A percentile compares a stretch with the other conserved stretches of the same genome.
Conservation (phyloP, 2,113 vertebrate species). For the Egretta garzetta region DNA sequence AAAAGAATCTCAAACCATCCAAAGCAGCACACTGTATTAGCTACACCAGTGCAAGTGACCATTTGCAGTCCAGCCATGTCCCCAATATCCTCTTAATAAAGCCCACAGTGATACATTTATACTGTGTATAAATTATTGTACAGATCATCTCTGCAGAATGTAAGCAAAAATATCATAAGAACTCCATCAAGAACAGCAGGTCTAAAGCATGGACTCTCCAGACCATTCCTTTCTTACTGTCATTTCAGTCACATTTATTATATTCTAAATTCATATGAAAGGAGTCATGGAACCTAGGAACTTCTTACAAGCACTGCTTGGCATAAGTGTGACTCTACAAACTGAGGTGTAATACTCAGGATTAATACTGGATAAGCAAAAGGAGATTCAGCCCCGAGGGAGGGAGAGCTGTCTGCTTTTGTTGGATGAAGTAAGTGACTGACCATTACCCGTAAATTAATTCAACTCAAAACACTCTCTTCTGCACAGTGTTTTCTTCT, state of each 20-base stretch:
- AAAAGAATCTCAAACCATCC: neutral
- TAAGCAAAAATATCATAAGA: neutral
- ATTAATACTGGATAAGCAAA: neutral
- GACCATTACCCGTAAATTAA: neutral
- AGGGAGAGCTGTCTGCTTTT: neutral
- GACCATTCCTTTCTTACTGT: neutral
- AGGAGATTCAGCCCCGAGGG: neutral
- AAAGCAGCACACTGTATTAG: neutral
- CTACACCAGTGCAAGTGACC: neutral
- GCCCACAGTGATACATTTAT: neutral
- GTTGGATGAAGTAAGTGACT: neutral
- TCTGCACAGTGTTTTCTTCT: neutral
- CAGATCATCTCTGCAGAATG: neutral
- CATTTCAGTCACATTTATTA: neutral
- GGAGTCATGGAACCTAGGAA: neutral
- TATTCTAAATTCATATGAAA: neutral
- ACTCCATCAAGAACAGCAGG: neutral
- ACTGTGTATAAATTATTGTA: neutral
- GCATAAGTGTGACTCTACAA: neutral
- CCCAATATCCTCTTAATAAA: neutral
- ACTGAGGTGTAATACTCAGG: neutral
- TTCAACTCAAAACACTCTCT: neutral
- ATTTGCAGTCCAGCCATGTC: neutral
- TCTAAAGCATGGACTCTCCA: neutral
- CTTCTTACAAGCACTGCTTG: neutral